Evolutionary conservation across 2,797 vertebrate genomes (phyloP).

Genomic region (Phaenicophaeus curvirostris): DNA sequence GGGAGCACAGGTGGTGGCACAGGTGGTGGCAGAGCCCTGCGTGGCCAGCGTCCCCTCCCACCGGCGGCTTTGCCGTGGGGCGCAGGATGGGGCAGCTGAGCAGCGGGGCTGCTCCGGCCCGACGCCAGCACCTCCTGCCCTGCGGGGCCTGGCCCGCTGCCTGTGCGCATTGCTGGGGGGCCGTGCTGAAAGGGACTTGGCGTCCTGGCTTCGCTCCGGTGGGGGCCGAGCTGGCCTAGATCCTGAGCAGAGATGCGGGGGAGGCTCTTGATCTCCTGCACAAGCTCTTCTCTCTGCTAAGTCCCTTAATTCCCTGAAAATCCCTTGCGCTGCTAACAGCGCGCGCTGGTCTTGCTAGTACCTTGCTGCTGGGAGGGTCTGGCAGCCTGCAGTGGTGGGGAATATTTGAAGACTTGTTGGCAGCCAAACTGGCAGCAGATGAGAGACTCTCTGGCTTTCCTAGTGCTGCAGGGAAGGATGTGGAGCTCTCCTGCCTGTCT

Average conservation of each 20-base stretch:
- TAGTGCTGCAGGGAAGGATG: fast-evolving
- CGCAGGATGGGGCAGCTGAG: background rate
- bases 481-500: background rate
- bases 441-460: background rate
- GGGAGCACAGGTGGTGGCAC: background rate
- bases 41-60: fast-evolving
- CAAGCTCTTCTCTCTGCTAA: conserved; percentile 28
- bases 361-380: background rate
- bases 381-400: background rate
- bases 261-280: conserved; percentile 1
- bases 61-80: fast-evolving
- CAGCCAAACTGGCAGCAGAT: background rate
- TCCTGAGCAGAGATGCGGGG: background rate
- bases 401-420: background rate
- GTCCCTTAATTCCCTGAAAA: conserved; percentile 53
- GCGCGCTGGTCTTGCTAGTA: background rate
- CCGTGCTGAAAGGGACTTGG: conserved; percentile 51
- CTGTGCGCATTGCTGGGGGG: conserved; percentile 10
- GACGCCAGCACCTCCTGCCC: background rate
- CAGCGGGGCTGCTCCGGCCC: background rate
- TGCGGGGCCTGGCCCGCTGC: conserved; percentile 22
- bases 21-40: fast-evolving
- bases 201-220: background rate
- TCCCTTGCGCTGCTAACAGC: background rate
- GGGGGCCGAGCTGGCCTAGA: background rate